phyloP scores from a whole-genome alignment of 2,888 invertebrate genomes.

The Aspidiotus rigidus region DNA sequence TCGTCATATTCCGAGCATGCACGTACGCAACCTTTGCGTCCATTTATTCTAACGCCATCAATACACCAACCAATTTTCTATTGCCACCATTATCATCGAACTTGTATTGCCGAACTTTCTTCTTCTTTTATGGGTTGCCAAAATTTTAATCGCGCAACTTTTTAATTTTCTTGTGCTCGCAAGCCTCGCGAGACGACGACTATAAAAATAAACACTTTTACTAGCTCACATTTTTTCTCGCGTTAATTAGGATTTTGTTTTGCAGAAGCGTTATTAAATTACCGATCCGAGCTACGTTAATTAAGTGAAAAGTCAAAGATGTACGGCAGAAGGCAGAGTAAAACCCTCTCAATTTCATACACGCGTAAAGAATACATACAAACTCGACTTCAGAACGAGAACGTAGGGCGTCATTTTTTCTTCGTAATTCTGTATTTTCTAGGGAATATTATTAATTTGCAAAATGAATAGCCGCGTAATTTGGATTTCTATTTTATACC shows the following conservation, averaged over 20 bases:
- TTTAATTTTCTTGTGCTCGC: too few species aligned
- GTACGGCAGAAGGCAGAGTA: neutral
- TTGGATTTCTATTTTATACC: neutral
- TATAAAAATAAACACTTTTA: too few species aligned
- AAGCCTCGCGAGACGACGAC: too few species aligned
- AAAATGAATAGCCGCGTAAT: conserved; percentile 2
- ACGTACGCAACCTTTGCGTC: neutral
- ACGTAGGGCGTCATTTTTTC: neutral
- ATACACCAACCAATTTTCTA: neutral
- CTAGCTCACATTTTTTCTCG: too few species aligned
- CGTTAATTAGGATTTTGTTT: neutral
- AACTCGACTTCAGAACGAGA: neutral
- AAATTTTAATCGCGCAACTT: neutral
- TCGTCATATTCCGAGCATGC: conserved; percentile 15
- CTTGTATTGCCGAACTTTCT: neutral
- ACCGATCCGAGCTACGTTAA: neutral
- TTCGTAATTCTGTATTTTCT: neutral
- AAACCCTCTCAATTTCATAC: neutral
- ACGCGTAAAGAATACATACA: neutral
- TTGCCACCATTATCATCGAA: neutral
- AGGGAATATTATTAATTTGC: neutral
- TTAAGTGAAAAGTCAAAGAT: neutral
- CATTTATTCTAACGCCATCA: neutral
- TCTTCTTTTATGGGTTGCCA: conserved; percentile 1
- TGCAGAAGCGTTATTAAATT: conserved; percentile 2